These are phyloP conservation scores for Callospermophilus lateralis DNA, from an alignment of 2,113 vertebrate genomes.

Conservation along the genomic window DNA sequence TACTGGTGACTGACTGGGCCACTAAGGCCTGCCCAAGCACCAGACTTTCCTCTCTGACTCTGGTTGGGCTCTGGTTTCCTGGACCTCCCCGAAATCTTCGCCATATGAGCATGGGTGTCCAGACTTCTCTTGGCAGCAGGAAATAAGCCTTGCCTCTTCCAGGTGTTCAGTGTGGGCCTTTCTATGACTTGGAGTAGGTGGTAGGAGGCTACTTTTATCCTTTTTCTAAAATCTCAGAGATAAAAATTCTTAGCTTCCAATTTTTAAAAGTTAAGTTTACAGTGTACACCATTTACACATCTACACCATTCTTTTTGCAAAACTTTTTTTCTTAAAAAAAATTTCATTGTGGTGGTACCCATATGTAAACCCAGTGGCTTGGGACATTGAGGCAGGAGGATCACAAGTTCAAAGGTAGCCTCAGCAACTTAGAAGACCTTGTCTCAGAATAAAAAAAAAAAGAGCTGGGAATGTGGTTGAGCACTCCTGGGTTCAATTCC, in stretches of 20 bases:
- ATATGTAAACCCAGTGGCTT: no score
- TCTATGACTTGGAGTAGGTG: neutral
- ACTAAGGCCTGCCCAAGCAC: rapidly evolving
- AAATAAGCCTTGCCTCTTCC: neutral
- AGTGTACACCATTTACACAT: no score
- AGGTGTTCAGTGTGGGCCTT: no score
- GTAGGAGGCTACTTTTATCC: neutral
- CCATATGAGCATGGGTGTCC: neutral
- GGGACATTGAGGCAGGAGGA: no score
- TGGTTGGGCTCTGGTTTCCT: neutral
- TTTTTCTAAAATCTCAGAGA: neutral
- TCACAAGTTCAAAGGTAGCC: no score
- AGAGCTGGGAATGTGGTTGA: no score
- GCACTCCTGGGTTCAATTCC: no score
- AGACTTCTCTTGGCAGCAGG: neutral
- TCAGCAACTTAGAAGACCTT: no score
- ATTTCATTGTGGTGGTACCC: no score
- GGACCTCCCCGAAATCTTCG: neutral
- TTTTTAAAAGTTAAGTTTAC: neutral
- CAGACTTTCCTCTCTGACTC: no score
- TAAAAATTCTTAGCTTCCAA: neutral
- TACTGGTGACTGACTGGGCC: no score
- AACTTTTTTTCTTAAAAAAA: neutral
- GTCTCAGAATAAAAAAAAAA: no score
- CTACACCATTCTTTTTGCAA: neutral